phyloP scores from a whole-genome alignment of 2,113 vertebrate genomes.

The Murina feae region DNA sequence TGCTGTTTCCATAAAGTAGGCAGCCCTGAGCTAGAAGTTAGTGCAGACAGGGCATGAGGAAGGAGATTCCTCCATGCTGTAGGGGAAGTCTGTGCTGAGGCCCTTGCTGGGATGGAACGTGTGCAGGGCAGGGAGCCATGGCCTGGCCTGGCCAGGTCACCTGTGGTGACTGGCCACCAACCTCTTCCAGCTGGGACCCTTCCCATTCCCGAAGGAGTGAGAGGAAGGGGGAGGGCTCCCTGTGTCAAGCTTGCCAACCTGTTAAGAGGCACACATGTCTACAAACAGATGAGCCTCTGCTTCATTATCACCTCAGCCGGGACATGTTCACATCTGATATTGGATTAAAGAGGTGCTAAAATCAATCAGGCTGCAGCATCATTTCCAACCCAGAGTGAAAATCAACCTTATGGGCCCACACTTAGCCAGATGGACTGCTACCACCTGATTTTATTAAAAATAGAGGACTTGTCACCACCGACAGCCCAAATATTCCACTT shows the following conservation, averaged over 20 bases:
- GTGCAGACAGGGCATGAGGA: not conserved
- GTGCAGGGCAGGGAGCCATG: not conserved
- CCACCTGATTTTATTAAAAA: slow-evolving; percentile 73
- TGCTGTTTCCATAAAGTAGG: not conserved
- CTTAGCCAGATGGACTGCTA: slow-evolving; percentile 71
- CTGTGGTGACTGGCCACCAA: not conserved
- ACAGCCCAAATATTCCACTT: slow-evolving; percentile 72
- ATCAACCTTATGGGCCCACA: slow-evolving; percentile 67
- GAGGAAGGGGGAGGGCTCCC: not conserved
- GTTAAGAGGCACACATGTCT: slow-evolving; percentile 48
- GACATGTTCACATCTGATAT: slow-evolving; percentile 61
- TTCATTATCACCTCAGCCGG: slow-evolving; percentile 66
- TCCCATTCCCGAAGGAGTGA: not conserved
- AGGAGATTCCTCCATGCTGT: too few relatives aligned
- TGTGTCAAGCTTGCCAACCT: not conserved
- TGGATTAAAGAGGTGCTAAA: slow-evolving; percentile 75
- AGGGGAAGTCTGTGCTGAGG: not conserved
- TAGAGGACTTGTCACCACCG: slow-evolving; percentile 68
- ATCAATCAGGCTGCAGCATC: slow-evolving; percentile 56
- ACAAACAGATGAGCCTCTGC: slow-evolving; percentile 49
- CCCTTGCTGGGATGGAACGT: not conserved
- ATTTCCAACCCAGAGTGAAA: slow-evolving; percentile 69
- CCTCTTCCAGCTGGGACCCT: not conserved
- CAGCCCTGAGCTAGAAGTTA: not conserved
- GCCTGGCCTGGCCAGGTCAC: not conserved